A percentile compares a stretch with the other conserved stretches of the same genome.
These are phyloP conservation scores for Drosophila koepferae DNA, from an alignment of 2,888 invertebrate genomes.

Conservation along the genomic window DNA sequence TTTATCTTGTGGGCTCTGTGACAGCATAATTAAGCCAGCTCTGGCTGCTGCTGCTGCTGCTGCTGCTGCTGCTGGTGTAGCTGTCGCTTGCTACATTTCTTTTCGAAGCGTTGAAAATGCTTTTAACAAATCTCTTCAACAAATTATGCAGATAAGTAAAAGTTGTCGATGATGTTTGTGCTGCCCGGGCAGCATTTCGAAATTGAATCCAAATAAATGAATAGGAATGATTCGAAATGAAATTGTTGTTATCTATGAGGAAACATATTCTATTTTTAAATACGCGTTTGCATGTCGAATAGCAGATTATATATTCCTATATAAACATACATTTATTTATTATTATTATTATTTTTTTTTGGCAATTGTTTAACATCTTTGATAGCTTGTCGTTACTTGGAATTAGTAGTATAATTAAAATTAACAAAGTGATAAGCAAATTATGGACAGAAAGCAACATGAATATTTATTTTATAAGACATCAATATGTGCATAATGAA, in stretches of 20 bases:
- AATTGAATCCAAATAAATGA: constrained; percentile 17
- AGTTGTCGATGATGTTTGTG: constrained; percentile 50
- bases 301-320: background rate
- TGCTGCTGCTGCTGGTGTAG: constrained; percentile 33
- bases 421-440: background rate
- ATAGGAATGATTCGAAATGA: background rate
- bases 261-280: background rate
- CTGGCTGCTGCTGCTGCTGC: constrained; percentile 9
- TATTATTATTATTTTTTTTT: too few relatives aligned
- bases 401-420: constrained; percentile 2
- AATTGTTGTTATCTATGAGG: background rate
- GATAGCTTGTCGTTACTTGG: background rate
- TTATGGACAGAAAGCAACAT: background rate
- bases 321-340: background rate
- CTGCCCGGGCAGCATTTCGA: constrained; percentile 12
- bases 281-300: too few relatives aligned
- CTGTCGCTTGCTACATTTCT: constrained; percentile 55
- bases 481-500: too few relatives aligned
- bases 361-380: background rate
- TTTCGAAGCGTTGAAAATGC: constrained; percentile 64
- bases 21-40: constrained; percentile 76
- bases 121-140: constrained; percentile 56
- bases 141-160: constrained; percentile 73
- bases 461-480: background rate
- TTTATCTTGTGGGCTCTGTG: constrained; percentile 65